A percentile compares a stretch with the other conserved stretches of the same genome.
Evolutionary conservation across 2,797 vertebrate species (phyloP).

Genomic region (Phataginus tetradactyla): DNA sequence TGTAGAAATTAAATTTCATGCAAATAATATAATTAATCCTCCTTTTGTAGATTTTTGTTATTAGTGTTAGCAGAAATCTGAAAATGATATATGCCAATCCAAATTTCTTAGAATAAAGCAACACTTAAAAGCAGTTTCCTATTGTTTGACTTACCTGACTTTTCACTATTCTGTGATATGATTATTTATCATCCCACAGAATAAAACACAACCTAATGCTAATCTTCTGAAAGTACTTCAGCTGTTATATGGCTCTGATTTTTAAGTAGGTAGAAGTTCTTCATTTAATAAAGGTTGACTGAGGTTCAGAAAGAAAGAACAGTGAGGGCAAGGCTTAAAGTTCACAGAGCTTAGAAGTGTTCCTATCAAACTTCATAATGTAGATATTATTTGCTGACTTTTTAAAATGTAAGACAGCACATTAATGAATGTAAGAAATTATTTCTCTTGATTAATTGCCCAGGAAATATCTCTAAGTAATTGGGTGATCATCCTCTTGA

Average conservation of each 20-base stretch:
- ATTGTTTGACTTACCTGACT: not conserved
- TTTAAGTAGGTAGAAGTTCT: constrained; percentile 9
- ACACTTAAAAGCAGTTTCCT: not conserved
- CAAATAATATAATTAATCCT: constrained; percentile 46
- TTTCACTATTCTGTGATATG: not conserved
- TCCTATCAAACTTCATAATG: not conserved
- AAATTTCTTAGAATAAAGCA: constrained; percentile 41
- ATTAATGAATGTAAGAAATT: constrained; percentile 42
- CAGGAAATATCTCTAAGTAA: constrained; percentile 45
- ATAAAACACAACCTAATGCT: not conserved
- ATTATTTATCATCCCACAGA: constrained; percentile 10
- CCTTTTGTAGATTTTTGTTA: constrained; percentile 27
- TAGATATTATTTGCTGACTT: constrained; percentile 19
- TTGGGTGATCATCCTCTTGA: constrained; percentile 1
- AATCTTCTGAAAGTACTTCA: not conserved
- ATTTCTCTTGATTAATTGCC: constrained; percentile 64
- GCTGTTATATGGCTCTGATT: not conserved
- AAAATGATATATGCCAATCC: constrained; percentile 13
- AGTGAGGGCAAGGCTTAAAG: constrained; percentile 18
- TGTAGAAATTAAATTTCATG: constrained; percentile 60
- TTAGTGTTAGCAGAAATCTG: constrained; percentile 20
- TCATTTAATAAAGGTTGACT: not conserved
- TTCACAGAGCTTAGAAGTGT: constrained; percentile 2
- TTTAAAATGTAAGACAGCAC: constrained; percentile 18
- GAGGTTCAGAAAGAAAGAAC: constrained; percentile 30